Base-by-base conservation (phyloP, 2,797 vertebrate species). In the Phrynocephalus guinanensis region DNA sequence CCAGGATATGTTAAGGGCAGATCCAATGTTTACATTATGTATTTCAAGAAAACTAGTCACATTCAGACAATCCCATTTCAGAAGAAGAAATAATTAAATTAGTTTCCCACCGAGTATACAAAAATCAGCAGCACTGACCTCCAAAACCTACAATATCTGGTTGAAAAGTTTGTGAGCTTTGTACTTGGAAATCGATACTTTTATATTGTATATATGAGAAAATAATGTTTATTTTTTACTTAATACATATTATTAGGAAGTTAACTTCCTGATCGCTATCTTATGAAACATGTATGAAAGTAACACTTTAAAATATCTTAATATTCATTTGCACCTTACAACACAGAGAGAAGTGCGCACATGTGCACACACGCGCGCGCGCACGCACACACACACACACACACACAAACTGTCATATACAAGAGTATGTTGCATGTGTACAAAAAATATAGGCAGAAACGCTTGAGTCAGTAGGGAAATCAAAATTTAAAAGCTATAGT, bases 11-110 rank as follows among this genome's bases (percentile, higher is more conserved):
- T 88, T 73, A 38, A 91, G 84, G 60, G 86, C 67, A 87, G 56
- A 26, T 92, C 91, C 84, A 92, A 56, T 82, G 26, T 91, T 92
- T 91, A 86, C 52, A 87, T 71, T 91, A 91, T 44, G 77, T 24
- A 16, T 82, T 13, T 15, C 83, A 70, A 38, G 1, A 60, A 48
- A 92, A 90, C 56, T 84, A 89, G 33, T 90, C n/a, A 1, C 63
- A 79, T 24, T 18, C 78, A 76, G 80, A 3, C 85, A 88, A 85
- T 91, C 30, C 60, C 91, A 48, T 79, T 86, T 93, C 89, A 26
- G 85, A 94, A 82, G 44, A 91, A 81, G 60, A 90, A 88, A 86
- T 33, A 91, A 24, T 63, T 83, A 60, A 82, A 3, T 70, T 9
- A 11, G 67, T 52, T n/a, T 84, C 77, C 79, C 38, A 89, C 84